Conservation (phyloP, 37 sponge, comb jelly and placozoan genomes). For the Beroe forskalii region DNA sequence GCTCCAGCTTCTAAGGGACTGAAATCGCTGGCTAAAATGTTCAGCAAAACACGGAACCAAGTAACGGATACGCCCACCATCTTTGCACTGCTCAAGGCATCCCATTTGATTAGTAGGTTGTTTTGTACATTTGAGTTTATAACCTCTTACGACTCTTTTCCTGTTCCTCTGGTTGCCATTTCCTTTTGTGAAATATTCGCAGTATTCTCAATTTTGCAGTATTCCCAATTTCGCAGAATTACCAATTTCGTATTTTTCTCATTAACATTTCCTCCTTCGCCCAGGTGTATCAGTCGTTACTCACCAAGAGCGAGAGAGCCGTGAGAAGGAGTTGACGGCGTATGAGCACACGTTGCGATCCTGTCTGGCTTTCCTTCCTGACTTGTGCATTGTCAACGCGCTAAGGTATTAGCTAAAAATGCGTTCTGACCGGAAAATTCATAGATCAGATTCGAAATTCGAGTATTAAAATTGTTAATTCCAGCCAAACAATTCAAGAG, state of each 20-base stretch:
- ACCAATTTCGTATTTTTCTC: no score
- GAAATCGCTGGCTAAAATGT: conserved; percentile 21
- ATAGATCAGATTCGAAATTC: no score
- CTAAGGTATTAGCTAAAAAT: no score
- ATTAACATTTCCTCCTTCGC: no score
- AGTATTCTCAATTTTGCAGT: no score
- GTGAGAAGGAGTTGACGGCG: conserved; percentile 43
- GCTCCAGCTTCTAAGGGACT: background rate
- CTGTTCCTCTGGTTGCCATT: no score
- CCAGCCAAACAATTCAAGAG: no score
- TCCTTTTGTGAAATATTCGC: no score
- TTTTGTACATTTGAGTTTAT: no score
- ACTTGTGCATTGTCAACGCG: conserved; percentile 34
- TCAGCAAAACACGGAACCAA: background rate
- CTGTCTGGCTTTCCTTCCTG: conserved; percentile 27
- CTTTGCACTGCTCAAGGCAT: conserved; percentile 16
- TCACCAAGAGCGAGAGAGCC: conserved; percentile 40
- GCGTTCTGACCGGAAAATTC: background rate
- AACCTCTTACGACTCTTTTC: no score
- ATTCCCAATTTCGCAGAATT: no score
- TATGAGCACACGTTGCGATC: conserved; percentile 12
- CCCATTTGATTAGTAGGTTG: conserved; percentile 17
- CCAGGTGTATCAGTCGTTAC: conserved; percentile 33
- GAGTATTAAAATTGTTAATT: no score
- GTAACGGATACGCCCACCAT: conserved; percentile 27